Evolutionary conservation across 1,140 invertebrate species (phyloP), one percentile per base, ranked within the genome.

Genomic region (Leptinotarsa defecta): DNA sequence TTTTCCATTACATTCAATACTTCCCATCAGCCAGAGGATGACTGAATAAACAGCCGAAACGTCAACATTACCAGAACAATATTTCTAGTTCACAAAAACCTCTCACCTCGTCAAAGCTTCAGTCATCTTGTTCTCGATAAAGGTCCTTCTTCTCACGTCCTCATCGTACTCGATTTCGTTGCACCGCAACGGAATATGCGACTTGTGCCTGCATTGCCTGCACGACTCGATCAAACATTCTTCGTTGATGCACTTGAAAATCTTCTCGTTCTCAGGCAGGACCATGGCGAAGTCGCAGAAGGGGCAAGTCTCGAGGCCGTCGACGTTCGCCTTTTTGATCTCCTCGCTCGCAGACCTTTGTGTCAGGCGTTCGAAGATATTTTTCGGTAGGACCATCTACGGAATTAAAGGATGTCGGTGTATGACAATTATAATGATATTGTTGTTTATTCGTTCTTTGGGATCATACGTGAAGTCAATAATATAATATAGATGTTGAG

Each of bases 161-260:
- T 89, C 87, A 75, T 87, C 83, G 73, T 90, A 90, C 74, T 90
- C 88, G 4, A 90, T 86, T 85, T 92, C 91, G 69, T 90, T 86
- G 80, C 92, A 93, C 48, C 86, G 84, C 5, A 89, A 81, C 43
- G 91, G 92, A n/a, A 92, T 82, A 84, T 93, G 92, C 76, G 90
- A 91, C 17, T 87, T 84, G 81, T 91, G 88, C 74, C 89, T 88
- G 78, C 91, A 92, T 3, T 76, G 22, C 64, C 79, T 70, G 81
- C 91, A 93, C 3, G 90, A 88, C 76, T 91, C 90, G 82, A 90
- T 91, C 79, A 89, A 87, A 79, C 91, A 92, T 17, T 91, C 89
- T 4, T 87, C 86, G 85, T 92, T 92, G 1, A 89, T 76, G 77
- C 92, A 93, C 72, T 86, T 88, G 76, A 93, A 92, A 4, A 92